Conservation (phyloP, 2,113 vertebrate species). For the Danio rerio region GRCz12tu NC_133178.1:53664001-53664500, state of each 20-base stretch:
- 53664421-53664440: not conserved
- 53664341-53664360: constrained; percentile 60
- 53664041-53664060: not conserved
- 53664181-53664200: constrained; percentile 74
- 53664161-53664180: constrained; percentile 73
- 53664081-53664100: constrained; percentile 45
- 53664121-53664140: constrained; percentile 68
- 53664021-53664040: not conserved
- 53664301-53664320: not conserved
- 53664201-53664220: constrained; percentile 56
- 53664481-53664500: not conserved
- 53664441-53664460: constrained; percentile 1
- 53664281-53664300: constrained; percentile 29
- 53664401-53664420: constrained; percentile 23
- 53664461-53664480: not conserved
- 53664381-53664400: not conserved
- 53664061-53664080: constrained; percentile 44
- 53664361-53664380: constrained; percentile 57
- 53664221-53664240: constrained; percentile 63
- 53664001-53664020: not conserved
- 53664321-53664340: constrained; percentile 38
- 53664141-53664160: constrained; percentile 74
- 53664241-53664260: constrained; percentile 73
- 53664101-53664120: constrained; percentile 61
- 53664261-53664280: constrained; percentile 69